Evolutionary conservation across 2,888 invertebrate species (phyloP), one percentile per base, ranked within the genome.

Genomic region (Myopa testacea): DNA sequence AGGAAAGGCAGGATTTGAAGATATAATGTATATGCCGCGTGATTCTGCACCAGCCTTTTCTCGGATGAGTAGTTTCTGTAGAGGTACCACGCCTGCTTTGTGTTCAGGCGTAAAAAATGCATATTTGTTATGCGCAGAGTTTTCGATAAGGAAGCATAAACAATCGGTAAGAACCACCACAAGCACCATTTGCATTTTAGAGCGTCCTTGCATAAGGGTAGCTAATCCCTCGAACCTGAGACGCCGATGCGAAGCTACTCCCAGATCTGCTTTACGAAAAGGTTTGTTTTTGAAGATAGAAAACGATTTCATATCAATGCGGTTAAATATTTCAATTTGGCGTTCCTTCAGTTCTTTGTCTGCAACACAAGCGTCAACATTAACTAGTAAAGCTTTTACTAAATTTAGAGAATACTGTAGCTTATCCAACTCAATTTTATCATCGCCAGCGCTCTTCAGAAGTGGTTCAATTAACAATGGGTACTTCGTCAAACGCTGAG

Each of bases 401-500:
- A 95, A 92, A 75, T 92, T 92, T 58, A 96, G 89, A 1, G 97
- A 96, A 87, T 92, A 93, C 81, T 94, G 93, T 79, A 98, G 88
- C 82, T 94, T 91, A 82, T 96, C 95, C 81, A 94, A 92, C 87
- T 98, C 98, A 76, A 91, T 90, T 84, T 93, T 93, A 86, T 95
- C 94, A 82, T 95, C 94, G 81, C 95, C 94, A 7, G 96, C 95
- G 4, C 96, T 95, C 90, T 98, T 98, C 77, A 98, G 92, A 65
- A 98, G 90, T 1, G 97, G 96, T 86, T 98, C 98, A 80, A 98
- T 93, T 4, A 98, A 91, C 40, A 98, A 90, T 0, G 98, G 98
- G 90, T 98, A 98, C 87, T 98, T 98, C 16, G 98, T 98, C 65
- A 98, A 91, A 82, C 98, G 92, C 89, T 98, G 98, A 0, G 98